These are phyloP conservation scores for Oscheius sp. DNA, from an alignment of 2,888 invertebrate genomes.

Conservation along the genomic window DNA sequence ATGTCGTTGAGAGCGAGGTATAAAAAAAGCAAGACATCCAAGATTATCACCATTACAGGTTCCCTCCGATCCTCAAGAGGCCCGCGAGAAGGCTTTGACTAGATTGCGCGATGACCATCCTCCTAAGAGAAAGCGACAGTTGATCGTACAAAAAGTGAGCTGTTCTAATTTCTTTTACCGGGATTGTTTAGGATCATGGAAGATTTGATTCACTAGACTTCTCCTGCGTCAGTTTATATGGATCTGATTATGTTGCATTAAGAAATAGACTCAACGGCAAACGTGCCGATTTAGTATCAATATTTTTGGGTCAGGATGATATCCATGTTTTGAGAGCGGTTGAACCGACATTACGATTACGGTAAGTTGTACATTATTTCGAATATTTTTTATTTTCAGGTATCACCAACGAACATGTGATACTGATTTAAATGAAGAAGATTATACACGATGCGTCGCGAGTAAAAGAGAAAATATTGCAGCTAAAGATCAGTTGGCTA, in stretches of 20 bases:
- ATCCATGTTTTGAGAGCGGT: constrained; percentile 68
- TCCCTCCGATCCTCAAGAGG: constrained; percentile 35
- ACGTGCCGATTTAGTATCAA: constrained; percentile 61
- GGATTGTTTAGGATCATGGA: constrained; percentile 79
- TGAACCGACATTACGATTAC: constrained; percentile 67
- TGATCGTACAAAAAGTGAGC: constrained; percentile 60
- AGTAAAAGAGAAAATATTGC: constrained; percentile 66
- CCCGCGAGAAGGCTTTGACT: constrained; percentile 53
- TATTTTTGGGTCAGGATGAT: constrained; percentile 64
- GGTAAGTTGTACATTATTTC: constrained; percentile 42
- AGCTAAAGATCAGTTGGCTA: constrained; percentile 69
- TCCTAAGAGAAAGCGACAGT: constrained; percentile 52
- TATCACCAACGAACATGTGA: constrained; percentile 65
- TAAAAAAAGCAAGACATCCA: constrained; percentile 24
- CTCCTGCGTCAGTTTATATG: constrained; percentile 85
- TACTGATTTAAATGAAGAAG: constrained; percentile 57
- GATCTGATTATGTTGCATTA: constrained; percentile 80
- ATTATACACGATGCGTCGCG: constrained; percentile 61
- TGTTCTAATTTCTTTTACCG: too few relatives aligned
- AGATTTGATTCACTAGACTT: constrained; percentile 84
- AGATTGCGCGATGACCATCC: constrained; percentile 55
- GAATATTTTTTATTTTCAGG: too few relatives aligned
- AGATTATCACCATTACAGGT: constrained; percentile 24
- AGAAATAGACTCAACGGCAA: constrained; percentile 46
- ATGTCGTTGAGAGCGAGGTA: constrained; percentile 52